phyloP scores from a whole-genome alignment of 2,113 vertebrate species.

The Grantiella picta region DNA sequence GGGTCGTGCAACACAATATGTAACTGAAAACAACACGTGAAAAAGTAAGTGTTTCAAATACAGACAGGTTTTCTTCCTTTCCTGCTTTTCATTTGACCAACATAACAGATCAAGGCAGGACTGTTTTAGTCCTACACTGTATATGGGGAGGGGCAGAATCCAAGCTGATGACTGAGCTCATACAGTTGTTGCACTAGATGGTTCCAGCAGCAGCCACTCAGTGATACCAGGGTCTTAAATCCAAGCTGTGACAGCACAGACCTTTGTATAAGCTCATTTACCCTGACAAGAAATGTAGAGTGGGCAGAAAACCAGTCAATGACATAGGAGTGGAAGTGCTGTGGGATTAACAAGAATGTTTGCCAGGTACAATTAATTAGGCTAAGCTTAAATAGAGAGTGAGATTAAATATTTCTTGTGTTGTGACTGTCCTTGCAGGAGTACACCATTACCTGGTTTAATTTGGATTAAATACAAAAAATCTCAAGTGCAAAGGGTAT shows the following conservation, averaged over 20 bases:
- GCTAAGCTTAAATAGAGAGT: not conserved
- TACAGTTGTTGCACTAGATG: not conserved
- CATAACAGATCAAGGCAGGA: not conserved
- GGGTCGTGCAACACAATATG: not conserved
- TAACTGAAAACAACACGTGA: not conserved
- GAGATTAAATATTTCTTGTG: not conserved
- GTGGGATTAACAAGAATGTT: not conserved
- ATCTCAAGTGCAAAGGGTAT: not conserved
- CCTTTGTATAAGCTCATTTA: not conserved
- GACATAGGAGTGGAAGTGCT: not conserved
- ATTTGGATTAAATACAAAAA: not conserved
- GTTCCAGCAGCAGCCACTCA: not conserved
- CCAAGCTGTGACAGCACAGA: not conserved
- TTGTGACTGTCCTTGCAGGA: not conserved
- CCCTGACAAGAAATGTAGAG: not conserved
- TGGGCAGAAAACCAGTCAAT: not conserved
- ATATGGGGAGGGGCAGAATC: not conserved
- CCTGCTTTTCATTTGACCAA: constrained; percentile 1
- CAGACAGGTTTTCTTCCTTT: not conserved
- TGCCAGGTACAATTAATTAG: not conserved
- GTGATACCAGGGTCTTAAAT: not conserved
- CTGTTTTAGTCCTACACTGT: not conserved
- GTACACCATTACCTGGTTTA: not conserved
- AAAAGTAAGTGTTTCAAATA: not conserved
- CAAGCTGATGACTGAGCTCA: not conserved